Evolutionary conservation across 2,797 vertebrate species (phyloP).

Genomic region (Acipenser transmontanus): DNA sequence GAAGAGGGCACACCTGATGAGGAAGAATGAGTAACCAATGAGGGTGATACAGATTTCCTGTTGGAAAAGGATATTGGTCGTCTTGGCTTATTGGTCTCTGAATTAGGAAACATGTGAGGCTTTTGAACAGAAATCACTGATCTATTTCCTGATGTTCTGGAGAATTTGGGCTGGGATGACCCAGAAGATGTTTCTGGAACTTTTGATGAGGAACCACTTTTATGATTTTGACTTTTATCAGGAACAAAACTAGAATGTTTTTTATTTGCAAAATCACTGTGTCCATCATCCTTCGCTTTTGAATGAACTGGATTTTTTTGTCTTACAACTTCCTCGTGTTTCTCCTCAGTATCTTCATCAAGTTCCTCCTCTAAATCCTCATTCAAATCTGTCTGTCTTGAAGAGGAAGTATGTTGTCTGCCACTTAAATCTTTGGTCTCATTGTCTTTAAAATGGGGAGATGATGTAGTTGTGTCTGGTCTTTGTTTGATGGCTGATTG

Average conservation of each 20-base stretch:
- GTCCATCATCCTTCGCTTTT: slow-evolving; percentile 17
- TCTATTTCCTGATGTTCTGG: slow-evolving; percentile 21
- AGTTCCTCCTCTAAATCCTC: slow-evolving; percentile 38
- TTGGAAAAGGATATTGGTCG: slow-evolving; percentile 32
- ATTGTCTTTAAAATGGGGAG: slow-evolving; percentile 30
- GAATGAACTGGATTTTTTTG: slow-evolving; percentile 33
- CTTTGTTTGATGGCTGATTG: slow-evolving; percentile 29
- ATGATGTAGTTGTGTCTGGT: slow-evolving; percentile 32
- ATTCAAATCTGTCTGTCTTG: slow-evolving; percentile 19
- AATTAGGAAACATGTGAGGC: slow-evolving; percentile 21
- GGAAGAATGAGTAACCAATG: slow-evolving; percentile 33
- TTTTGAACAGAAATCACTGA: slow-evolving; percentile 10
- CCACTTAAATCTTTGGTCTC: slow-evolving; percentile 32
- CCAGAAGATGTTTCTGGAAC: slow-evolving; percentile 30
- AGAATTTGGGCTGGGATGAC: not conserved
- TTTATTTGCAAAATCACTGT: slow-evolving; percentile 3
- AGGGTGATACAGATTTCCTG: not conserved
- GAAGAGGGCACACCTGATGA: slow-evolving; percentile 21
- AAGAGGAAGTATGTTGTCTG: slow-evolving; percentile 33
- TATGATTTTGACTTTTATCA: slow-evolving; percentile 20
- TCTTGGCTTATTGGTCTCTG: slow-evolving; percentile 28
- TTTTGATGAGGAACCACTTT: not conserved
- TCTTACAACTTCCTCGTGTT: slow-evolving; percentile 40
- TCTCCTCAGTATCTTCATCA: slow-evolving; percentile 31
- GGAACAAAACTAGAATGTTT: slow-evolving; percentile 1